Conservation (phyloP, 2,797 vertebrate genomes). For the Eptatretus atami region DNA sequence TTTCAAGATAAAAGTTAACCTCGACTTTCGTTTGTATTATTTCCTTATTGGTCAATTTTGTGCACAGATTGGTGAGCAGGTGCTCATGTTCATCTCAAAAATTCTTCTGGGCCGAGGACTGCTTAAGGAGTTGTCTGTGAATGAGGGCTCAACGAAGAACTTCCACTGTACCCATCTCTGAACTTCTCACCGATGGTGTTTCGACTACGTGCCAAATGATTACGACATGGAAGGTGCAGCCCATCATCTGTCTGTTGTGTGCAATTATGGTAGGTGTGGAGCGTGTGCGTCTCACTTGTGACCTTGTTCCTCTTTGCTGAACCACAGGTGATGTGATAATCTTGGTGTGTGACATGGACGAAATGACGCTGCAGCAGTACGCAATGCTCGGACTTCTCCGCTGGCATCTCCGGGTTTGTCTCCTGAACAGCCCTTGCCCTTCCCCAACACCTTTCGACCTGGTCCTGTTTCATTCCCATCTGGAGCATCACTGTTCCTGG, state of each 20-base stretch:
- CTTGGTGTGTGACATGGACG: constrained; percentile 44
- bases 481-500: constrained; percentile 24
- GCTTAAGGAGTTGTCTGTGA: too few relatives aligned
- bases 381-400: constrained; percentile 28
- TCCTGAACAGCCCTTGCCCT: constrained; percentile 48
- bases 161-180: too few relatives aligned
- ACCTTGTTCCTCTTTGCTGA: neutral
- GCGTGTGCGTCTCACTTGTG: too few relatives aligned
- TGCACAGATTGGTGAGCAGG: constrained; percentile 19
- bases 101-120: too few relatives aligned
- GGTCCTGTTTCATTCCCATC: constrained; percentile 22
- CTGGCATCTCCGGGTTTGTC: constrained; percentile 46
- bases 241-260: too few relatives aligned
- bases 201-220: too few relatives aligned
- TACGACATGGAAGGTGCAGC: too few relatives aligned
- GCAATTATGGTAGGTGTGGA: too few relatives aligned
- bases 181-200: too few relatives aligned
- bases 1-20: neutral
- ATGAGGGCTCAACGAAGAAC: too few relatives aligned
- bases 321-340: constrained; percentile 51
- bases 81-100: too few relatives aligned
- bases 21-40: neutral
- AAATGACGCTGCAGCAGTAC: constrained; percentile 67
- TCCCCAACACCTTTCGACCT: constrained; percentile 58
- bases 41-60: neutral